Percentiles rank a stretch among this genome's conserved stretches.
Evolutionary conservation across 2,888 invertebrate genomes (phyloP).

Genomic region (Cosmia pyralina): DNA sequence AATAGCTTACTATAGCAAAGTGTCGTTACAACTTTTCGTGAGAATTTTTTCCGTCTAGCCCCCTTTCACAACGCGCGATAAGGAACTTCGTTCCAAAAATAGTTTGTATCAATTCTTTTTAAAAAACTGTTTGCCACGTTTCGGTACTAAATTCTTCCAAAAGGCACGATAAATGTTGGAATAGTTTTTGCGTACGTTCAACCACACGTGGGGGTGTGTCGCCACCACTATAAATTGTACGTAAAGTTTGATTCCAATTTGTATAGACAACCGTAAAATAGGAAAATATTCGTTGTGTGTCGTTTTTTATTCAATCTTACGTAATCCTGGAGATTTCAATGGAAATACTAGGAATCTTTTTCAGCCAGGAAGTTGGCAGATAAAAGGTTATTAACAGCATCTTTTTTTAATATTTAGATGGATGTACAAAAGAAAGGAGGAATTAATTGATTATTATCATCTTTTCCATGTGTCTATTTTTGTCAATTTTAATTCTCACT

Average conservation of each 20-base stretch:
- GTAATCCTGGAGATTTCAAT: slow-evolving; percentile 2
- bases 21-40: too few species aligned
- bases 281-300: slow-evolving; percentile 14
- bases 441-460: too few species aligned
- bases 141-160: slow-evolving; percentile 44
- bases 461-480: too few species aligned
- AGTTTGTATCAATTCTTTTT: slow-evolving; percentile 1
- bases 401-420: neutral
- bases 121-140: slow-evolving; percentile 16
- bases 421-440: too few species aligned
- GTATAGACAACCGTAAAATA: slow-evolving; percentile 50
- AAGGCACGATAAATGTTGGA: slow-evolving; percentile 38
- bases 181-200: slow-evolving; percentile 54
- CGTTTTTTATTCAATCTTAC: neutral
- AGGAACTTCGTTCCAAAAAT: too few species aligned
- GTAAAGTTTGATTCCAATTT: slow-evolving; percentile 65
- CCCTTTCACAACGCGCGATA: too few species aligned
- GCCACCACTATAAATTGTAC: slow-evolving; percentile 70
- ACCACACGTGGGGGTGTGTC: slow-evolving; percentile 63
- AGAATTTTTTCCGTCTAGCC: too few species aligned
- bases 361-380: neutral
- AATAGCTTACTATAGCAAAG: too few species aligned
- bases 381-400: neutral
- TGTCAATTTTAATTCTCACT: too few species aligned
- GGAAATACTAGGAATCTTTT: neutral